Base-by-base conservation (phyloP, 37 sponge, comb jelly and placozoan genomes). In the Agelas oroides region DNA sequence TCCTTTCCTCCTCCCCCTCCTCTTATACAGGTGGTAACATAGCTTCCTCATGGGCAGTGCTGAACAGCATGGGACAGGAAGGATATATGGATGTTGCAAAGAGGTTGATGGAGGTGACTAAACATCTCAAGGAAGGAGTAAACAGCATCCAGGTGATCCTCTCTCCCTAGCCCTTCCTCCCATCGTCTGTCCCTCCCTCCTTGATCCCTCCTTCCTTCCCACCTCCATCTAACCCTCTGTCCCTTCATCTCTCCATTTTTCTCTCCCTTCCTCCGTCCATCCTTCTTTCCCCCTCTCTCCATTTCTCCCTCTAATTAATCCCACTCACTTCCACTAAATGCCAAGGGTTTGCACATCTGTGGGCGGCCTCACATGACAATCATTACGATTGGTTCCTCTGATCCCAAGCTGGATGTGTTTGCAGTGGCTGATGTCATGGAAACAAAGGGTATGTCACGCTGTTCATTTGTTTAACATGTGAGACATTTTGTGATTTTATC, bases 341-440 rank as follows among this genome's bases (percentile, higher is more conserved):
- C 8, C 46, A 52, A 94, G 94, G 94, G 90, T 27, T 65, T 94
- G 73, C 6, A 21, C 19, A 75, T 94, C 33, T 76, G 87, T 40
- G 95, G 95, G 1, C 6, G 55, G 0, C 92, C 95, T 25, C 59
- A 80, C 31, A 91, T 90, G 91, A 91, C 95, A 0, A 65, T 88
- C 0, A 88, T 94, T 67, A 81, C 95, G 32, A 65, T 93, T 32
- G 53, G 30, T 19, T 91, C 88, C 2, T 87, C 77, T 61, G 86
- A 87, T 39, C 24, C 35, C 2, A n/a, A 73, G 3, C 35, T 94
- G 0, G 70, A 67, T 66, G 57, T 94, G 20, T 83, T 87, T 88
- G 95, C 95, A 39, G 54, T 94, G 27, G 95, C 95, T 70, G 88
- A 88, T 53, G 79, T 66, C 20, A 94, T 94, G 95, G 95, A 94